phyloP scores from a whole-genome alignment of 2,113 vertebrate genomes.

The Salminus brasiliensis region DNA sequence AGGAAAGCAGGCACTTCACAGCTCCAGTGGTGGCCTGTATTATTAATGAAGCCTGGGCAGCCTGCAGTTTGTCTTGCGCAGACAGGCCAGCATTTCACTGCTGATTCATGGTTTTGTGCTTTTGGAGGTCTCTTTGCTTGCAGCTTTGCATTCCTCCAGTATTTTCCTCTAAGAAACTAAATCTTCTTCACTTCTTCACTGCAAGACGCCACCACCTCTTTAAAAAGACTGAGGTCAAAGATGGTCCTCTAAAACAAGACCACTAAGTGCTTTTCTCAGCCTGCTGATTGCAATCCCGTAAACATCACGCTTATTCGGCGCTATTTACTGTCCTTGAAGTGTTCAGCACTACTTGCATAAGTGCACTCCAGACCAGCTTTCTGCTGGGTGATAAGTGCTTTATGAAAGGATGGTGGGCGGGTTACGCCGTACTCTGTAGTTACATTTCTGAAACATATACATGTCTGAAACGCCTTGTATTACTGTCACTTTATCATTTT shows the following conservation, averaged over 20 bases:
- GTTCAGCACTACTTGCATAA: neutral
- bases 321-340: neutral
- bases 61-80: neutral
- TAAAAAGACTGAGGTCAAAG: neutral
- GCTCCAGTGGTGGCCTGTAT: neutral
- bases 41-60: constrained; percentile 22
- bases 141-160: neutral
- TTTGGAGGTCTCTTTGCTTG: constrained; percentile 14
- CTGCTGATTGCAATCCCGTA: neutral
- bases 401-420: neutral
- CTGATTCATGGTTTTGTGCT: neutral
- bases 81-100: neutral
- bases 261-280: constrained; percentile 12
- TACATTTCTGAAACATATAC: no score
- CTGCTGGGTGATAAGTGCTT: neutral
- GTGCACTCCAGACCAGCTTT: neutral
- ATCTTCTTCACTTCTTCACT: no score
- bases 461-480: neutral
- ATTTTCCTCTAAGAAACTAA: neutral
- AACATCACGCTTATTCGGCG: neutral
- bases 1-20: constrained; percentile 25
- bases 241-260: neutral
- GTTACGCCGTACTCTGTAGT: neutral
- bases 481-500: neutral
- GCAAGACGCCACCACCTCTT: neutral